phyloP scores from a whole-genome alignment of 2,113 vertebrate species.

The Malaclemys terrapin region DNA sequence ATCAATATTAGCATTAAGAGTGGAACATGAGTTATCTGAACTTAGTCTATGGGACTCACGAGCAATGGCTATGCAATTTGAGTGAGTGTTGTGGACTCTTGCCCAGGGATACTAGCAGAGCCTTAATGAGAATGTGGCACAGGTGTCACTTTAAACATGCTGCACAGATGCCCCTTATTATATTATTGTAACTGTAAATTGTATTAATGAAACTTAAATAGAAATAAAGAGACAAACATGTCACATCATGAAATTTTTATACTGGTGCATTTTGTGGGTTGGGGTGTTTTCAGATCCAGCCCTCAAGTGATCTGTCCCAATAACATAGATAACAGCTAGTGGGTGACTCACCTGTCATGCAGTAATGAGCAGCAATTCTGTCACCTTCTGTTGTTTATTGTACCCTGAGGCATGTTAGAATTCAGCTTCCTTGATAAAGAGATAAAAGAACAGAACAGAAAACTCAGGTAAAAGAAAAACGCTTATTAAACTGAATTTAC shows the following conservation, averaged over 20 bases:
- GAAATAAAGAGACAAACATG: background rate
- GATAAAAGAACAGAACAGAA: slow-evolving; percentile 75
- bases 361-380: slow-evolving; percentile 70
- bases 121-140: slow-evolving; percentile 1
- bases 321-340: slow-evolving; percentile 50
- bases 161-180: background rate
- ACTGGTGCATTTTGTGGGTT: slow-evolving; percentile 24
- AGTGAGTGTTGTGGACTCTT: background rate
- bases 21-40: background rate
- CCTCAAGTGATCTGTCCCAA: slow-evolving; percentile 55
- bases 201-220: slow-evolving; percentile 22
- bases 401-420: slow-evolving; percentile 70
- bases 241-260: slow-evolving; percentile 33
- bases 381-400: slow-evolving; percentile 76
- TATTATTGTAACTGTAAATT: background rate
- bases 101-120: background rate
- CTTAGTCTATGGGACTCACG: background rate
- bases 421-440: slow-evolving; percentile 74
- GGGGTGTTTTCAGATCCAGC: slow-evolving; percentile 2
- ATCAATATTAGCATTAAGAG: background rate
- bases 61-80: background rate
- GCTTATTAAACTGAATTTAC: slow-evolving; percentile 55
- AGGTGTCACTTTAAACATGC: background rate
- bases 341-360: slow-evolving; percentile 66
- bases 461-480: slow-evolving; percentile 59